Evolutionary conservation across 92 coral and sea anemone species (phyloP), one percentile per base, ranked within the genome.

Genomic region (Epizoanthus fatuus): DNA sequence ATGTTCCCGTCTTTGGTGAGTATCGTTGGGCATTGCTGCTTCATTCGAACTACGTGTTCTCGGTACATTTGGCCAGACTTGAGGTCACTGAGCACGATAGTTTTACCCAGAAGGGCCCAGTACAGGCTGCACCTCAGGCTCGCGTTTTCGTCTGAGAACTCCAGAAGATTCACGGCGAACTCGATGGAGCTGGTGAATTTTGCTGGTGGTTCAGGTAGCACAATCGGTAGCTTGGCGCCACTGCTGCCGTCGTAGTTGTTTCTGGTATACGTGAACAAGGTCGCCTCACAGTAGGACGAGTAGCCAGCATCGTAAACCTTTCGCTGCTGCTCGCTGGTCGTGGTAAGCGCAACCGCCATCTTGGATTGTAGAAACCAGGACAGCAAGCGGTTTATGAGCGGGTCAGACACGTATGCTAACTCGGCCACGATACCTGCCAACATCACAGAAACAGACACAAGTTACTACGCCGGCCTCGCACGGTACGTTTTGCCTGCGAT

Each of bases 251-350:
- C 94, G 63, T 82, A 94, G 82, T 94, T 91, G 65, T 86, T 89
- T 63, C 69, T 92, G 60, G 63, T 16, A 59, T 89, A 94, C 10
- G 93, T 60, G 44, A 94, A 64, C n/a, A 94, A 87, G 3, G 98
- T 94, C 6, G 95, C 95, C 67, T 94, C 98, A 69, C 98, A 94
- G 86, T 94, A 94, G n/a, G 98, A 91, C 9, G 98, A 54, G 57
- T 39, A 83, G 1, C 92, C 93, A 0, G 95, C 94, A 19, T 92
- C 95, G 84, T 94, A 94, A 6, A 94, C 98, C 62, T 89, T 94
- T 1, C 95, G 93, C 75, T 94, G 98, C 63, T 94, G 95, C 71
- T 94, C 93, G 42, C 90, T 86, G 37, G 98, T 86, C 17, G 86
- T 87, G 2, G 98, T 94, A 35, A 94, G 80, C 8, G 95, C 91